Percentiles rank a stretch among this genome's conserved stretches.
These are phyloP conservation scores for Tachina grossa DNA, from an alignment of 2,888 invertebrate genomes.

Conservation along the genomic window DNA sequence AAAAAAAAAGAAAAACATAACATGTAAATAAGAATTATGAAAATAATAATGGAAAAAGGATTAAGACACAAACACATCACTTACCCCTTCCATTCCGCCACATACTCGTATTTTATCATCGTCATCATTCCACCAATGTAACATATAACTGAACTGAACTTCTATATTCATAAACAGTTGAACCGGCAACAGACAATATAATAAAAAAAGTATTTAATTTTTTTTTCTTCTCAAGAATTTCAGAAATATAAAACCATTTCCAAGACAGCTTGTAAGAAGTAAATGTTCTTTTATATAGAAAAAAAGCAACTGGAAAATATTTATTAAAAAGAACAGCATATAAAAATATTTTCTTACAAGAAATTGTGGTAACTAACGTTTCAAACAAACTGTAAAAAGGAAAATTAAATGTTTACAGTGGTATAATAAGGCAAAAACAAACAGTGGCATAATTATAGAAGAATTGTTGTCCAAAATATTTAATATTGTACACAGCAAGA, in stretches of 20 bases:
- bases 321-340: constrained; percentile 29
- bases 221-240: not conserved
- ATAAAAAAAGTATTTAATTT: constrained; percentile 51
- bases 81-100: constrained; percentile 9
- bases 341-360: constrained; percentile 32
- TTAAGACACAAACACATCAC: constrained; percentile 78
- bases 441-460: not conserved
- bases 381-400: constrained; percentile 1
- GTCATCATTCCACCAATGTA: constrained; percentile 37
- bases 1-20: constrained; percentile 38
- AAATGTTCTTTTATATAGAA: not conserved
- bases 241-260: constrained; percentile 51
- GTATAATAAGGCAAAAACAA: not conserved
- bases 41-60: constrained; percentile 83
- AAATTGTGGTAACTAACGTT: constrained; percentile 34
- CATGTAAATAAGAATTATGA: constrained; percentile 82
- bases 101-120: not conserved
- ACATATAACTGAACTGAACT: not conserved
- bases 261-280: constrained; percentile 11
- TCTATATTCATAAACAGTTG: constrained; percentile 38
- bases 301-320: constrained; percentile 11
- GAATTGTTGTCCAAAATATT: not conserved
- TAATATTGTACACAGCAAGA: too few species aligned
- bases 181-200: constrained; percentile 51
- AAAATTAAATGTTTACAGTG: constrained; percentile 13